These are phyloP conservation scores for Lochmaea crataegi DNA, from an alignment of 2,888 invertebrate genomes.

Conservation along the genomic window DNA sequence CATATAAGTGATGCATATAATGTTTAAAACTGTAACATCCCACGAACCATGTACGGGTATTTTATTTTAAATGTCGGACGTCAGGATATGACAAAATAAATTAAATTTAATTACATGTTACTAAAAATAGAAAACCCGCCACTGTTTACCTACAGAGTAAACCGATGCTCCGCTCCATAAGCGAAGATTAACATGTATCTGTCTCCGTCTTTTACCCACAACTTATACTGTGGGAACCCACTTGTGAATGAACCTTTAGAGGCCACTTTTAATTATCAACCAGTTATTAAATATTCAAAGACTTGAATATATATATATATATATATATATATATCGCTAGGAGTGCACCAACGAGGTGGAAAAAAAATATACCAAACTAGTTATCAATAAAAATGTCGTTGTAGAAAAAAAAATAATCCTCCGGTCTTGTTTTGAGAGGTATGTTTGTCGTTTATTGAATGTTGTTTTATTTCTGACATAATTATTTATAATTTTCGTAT, in stretches of 20 bases:
- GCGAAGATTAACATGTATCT: conserved; percentile 56
- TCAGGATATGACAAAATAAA: no score
- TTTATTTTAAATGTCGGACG: no score
- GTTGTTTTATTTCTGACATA: background rate
- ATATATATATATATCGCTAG: conserved; percentile 14
- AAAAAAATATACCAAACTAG: conserved; percentile 35
- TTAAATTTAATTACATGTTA: background rate
- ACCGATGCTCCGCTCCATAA: conserved; percentile 40
- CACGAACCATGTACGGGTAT: no score
- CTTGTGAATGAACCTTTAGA: conserved; percentile 62
- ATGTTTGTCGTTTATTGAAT: conserved; percentile 1
- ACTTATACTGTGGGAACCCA: conserved; percentile 59
- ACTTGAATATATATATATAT: conserved; percentile 35
- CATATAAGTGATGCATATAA: no score
- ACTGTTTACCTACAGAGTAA: conserved; percentile 44
- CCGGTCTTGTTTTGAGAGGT: conserved; percentile 25
- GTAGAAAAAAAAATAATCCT: conserved; percentile 9
- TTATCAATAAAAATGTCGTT: conserved; percentile 42
- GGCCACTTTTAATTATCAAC: conserved; percentile 62
- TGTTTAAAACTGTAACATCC: no score
- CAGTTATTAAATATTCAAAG: conserved; percentile 58
- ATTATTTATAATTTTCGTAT: no score
- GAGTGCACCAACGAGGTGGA: conserved; percentile 25
- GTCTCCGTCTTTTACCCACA: conserved; percentile 42
- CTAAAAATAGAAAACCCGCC: conserved; percentile 50